A percentile compares a stretch with the other conserved stretches of the same genome.
phyloP scores from a whole-genome alignment of 2,113 vertebrate genomes.

The Dicaeum eximium region DNA sequence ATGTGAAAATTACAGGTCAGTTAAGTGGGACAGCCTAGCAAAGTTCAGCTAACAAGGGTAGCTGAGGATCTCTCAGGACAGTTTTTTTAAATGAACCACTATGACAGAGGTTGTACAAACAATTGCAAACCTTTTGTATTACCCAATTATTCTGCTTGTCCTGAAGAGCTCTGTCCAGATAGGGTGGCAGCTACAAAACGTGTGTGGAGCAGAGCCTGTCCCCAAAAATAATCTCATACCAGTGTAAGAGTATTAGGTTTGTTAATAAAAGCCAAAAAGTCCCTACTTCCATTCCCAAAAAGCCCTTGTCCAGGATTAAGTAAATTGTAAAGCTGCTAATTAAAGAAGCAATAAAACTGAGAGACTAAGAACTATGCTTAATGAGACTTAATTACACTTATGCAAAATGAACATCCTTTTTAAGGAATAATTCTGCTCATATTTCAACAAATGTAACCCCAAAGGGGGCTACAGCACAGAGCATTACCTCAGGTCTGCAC shows the following conservation, averaged over 20 bases:
- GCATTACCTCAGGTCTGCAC: background rate
- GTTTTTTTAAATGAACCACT: background rate
- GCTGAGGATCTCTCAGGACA: background rate
- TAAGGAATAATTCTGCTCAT: background rate
- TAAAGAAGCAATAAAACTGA: background rate
- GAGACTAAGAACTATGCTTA: background rate
- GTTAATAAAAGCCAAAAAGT: background rate
- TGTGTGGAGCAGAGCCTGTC: background rate
- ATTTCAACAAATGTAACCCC: background rate
- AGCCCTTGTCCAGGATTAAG: background rate
- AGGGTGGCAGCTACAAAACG: background rate
- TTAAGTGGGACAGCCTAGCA: background rate
- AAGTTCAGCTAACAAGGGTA: background rate
- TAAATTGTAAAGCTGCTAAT: background rate
- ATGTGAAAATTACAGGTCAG: background rate
- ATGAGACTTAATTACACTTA: too few relatives aligned
- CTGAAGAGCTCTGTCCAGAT: background rate
- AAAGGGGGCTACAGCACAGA: background rate
- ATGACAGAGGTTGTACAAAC: background rate
- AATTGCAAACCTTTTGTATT: background rate
- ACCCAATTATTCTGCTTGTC: background rate
- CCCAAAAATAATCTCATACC: background rate
- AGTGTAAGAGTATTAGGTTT: background rate
- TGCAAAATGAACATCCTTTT: background rate
- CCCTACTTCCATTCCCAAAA: background rate